Evolutionary conservation across 1,140 invertebrate species (phyloP).

Genomic region (Lepidurus apus): DNA sequence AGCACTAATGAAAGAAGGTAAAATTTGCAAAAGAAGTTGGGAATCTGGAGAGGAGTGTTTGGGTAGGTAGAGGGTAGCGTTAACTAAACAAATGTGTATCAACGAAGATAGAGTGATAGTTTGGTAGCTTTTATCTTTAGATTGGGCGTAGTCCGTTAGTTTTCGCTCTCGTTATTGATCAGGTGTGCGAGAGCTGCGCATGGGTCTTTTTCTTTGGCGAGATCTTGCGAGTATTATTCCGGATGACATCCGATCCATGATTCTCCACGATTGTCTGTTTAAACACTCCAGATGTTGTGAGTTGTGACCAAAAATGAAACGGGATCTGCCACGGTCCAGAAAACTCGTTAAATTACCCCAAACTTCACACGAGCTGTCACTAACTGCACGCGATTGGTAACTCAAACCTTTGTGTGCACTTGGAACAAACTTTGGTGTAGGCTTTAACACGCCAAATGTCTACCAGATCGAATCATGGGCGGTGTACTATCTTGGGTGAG

Average conservation of each 20-base stretch:
- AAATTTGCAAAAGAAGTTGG: too few species aligned
- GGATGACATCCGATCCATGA: background rate
- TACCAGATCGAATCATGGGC: background rate
- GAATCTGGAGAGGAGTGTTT: too few species aligned
- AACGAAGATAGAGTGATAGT: background rate
- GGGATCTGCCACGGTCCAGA: background rate
- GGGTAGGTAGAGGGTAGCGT: too few species aligned
- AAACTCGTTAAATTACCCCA: background rate
- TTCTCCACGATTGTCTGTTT: background rate
- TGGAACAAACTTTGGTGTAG: background rate
- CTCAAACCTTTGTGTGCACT: background rate
- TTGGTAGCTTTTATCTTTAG: background rate
- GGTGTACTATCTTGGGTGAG: slow-evolving; percentile 9
- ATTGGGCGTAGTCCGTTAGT: background rate
- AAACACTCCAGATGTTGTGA: background rate
- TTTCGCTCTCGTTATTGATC: slow-evolving; percentile 6
- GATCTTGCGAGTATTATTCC: background rate
- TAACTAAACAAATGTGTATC: too few species aligned
- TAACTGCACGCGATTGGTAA: background rate
- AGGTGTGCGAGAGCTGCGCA: background rate
- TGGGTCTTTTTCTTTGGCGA: background rate
- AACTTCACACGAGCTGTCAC: background rate
- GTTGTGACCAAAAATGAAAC: background rate
- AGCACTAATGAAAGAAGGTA: too few species aligned
- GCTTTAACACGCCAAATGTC: background rate